A percentile compares a stretch with the other conserved stretches of the same genome.
Evolutionary conservation across 2,888 invertebrate genomes (phyloP).

Genomic region (Camponotus fellah): DNA sequence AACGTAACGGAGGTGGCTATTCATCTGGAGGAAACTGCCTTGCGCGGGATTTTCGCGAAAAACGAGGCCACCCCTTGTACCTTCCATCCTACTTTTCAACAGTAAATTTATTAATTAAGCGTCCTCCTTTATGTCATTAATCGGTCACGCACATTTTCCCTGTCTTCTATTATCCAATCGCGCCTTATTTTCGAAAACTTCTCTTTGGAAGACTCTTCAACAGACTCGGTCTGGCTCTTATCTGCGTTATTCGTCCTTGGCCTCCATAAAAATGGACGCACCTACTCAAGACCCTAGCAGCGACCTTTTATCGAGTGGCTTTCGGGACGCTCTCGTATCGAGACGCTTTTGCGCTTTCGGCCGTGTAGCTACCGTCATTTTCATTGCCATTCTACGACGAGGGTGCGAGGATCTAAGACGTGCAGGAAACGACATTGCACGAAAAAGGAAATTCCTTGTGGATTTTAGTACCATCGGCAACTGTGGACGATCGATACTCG

Average conservation of each 20-base stretch:
- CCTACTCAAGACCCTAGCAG: slow-evolving; percentile 66
- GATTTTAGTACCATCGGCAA: slow-evolving; percentile 60
- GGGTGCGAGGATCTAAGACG: slow-evolving; percentile 55
- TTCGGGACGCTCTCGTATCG: slow-evolving; percentile 60
- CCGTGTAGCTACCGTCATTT: slow-evolving; percentile 57
- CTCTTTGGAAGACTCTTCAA: background rate
- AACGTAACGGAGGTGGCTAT: slow-evolving; percentile 73
- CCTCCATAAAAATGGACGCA: slow-evolving; percentile 69
- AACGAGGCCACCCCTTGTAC: slow-evolving; percentile 60
- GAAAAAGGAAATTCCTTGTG: slow-evolving; percentile 60
- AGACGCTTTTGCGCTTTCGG: slow-evolving; percentile 56
- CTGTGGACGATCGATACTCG: slow-evolving; percentile 58
- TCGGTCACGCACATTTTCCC: slow-evolving; percentile 41
- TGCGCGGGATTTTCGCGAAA: slow-evolving; percentile 71
- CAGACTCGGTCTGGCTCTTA: slow-evolving; percentile 60
- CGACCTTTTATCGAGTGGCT: slow-evolving; percentile 74
- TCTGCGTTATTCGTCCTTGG: slow-evolving; percentile 71
- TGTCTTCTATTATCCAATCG: no score
- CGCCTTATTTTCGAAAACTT: slow-evolving; percentile 11
- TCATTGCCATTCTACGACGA: slow-evolving; percentile 66
- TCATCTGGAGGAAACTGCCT: slow-evolving; percentile 71
- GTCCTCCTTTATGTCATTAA: slow-evolving; percentile 44
- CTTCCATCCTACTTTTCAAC: slow-evolving; percentile 48
- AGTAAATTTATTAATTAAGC: slow-evolving; percentile 72
- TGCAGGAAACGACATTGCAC: slow-evolving; percentile 63